Base-by-base conservation (phyloP, 1,140 invertebrate species). In the Batillaria attramentaria region DNA sequence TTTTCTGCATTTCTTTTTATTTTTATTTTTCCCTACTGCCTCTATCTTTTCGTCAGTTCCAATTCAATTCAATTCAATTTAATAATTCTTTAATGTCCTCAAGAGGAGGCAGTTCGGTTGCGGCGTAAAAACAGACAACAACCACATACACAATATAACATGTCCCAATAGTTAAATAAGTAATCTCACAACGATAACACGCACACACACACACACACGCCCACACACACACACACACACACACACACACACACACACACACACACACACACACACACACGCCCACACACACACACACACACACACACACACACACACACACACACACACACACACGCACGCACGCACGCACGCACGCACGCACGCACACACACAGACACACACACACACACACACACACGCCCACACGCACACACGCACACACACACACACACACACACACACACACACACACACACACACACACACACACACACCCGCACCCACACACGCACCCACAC, bases 401-500 rank as follows among this genome's bases (percentile, higher is more conserved):
- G 43, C 66, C 41, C 35, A 42, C 66, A 35, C 66, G 28, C 35
- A 39, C 66, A n/a, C 66, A 69, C 66, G 28, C 66, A 42, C 66
- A 42, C 66, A 42, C 66, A 42, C 66, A 42, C 66, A 42, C 66
- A 42, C 39, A 69, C 66, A n/a, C 37, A 69, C 66, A 42, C 66
- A 42, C 66, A 69, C 39, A 69, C 66, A 69, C 66, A 46, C 68
- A 70, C 68, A 70, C 68, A 70, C 42, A 46, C 68, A 46, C 68
- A 46, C 68, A 70, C 41, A 46, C 68, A 46, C 68, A 46, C 68
- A 46, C 68, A 46, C 68, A 46, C 68, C 28, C 68, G 33, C 68
- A 46, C 68, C 28, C 68, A 46, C 68, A 46, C 68, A 70, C 68
- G 16, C 41, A 46, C 68, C 43, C 68, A 46, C 42, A 46, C 39